These are phyloP conservation scores for Haliclona indistincta DNA, from an alignment of 37 sponge, comb jelly and placozoan genomes.

Conservation along the genomic window DNA sequence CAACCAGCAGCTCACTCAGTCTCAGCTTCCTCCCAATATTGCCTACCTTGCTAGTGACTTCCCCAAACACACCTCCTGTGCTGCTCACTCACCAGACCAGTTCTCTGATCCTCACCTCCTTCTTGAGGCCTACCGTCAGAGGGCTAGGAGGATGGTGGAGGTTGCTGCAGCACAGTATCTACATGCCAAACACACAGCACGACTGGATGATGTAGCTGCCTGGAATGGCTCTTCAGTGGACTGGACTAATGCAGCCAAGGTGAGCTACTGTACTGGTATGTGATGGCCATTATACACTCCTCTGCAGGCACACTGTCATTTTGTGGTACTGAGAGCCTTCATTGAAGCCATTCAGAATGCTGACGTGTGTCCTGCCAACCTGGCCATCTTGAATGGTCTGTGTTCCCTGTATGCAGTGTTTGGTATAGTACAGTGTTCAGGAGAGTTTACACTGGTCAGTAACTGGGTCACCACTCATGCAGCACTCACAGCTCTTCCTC, in stretches of 20 bases:
- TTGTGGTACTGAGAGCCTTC: slow-evolving; percentile 67
- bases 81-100: too few species aligned
- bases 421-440: slow-evolving; percentile 46
- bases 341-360: slow-evolving; percentile 31
- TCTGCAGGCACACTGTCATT: slow-evolving; percentile 84
- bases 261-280: slow-evolving; percentile 5
- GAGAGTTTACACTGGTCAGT: slow-evolving; percentile 69
- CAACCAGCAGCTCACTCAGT: too few species aligned
- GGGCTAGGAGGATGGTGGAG: too few species aligned
- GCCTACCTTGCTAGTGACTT: too few species aligned
- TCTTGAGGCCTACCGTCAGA: too few species aligned
- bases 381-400: slow-evolving; percentile 39
- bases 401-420: slow-evolving; percentile 63
- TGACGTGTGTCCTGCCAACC: slow-evolving; percentile 35
- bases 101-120: too few species aligned
- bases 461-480: too few species aligned
- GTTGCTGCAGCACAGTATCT: too few species aligned
- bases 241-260: slow-evolving; percentile 56
- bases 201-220: slow-evolving; percentile 12
- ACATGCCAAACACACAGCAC: too few species aligned
- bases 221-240: slow-evolving; percentile 64
- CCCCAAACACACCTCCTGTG: too few species aligned
- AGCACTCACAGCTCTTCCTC: too few species aligned
- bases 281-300: neutral
- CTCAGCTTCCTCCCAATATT: too few species aligned